Conservation (phyloP, 2,888 invertebrate genomes). For the Cetonia aurata region DNA sequence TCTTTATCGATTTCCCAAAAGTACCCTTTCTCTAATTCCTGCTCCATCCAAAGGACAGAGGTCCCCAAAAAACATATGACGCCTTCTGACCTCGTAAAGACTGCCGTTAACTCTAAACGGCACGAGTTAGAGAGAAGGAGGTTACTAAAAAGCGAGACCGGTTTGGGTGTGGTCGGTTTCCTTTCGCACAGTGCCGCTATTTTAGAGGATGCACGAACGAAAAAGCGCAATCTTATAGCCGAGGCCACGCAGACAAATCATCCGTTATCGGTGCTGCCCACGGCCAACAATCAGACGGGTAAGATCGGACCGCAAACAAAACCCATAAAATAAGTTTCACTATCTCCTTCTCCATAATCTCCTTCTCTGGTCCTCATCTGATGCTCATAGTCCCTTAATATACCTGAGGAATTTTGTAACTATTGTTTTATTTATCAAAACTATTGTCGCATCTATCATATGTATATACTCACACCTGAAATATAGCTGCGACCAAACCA, state of each 20-base stretch:
- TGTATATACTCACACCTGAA: slow-evolving; percentile 32
- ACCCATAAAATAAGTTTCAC: slow-evolving; percentile 34
- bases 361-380: slow-evolving; percentile 19
- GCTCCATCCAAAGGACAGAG: slow-evolving; percentile 27
- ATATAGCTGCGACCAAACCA: slow-evolving; percentile 22
- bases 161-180: slow-evolving; percentile 63
- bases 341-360: slow-evolving; percentile 22
- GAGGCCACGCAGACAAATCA: slow-evolving; percentile 68
- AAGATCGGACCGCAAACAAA: slow-evolving; percentile 61
- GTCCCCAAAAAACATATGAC: slow-evolving; percentile 64
- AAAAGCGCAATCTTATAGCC: slow-evolving; percentile 67
- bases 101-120: slow-evolving; percentile 74
- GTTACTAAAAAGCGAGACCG: slow-evolving; percentile 66
- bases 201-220: slow-evolving; percentile 62
- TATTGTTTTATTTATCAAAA: slow-evolving; percentile 29
- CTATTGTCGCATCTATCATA: slow-evolving; percentile 21
- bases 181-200: slow-evolving; percentile 49
- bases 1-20: slow-evolving; percentile 10
- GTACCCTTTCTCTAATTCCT: slow-evolving; percentile 20
- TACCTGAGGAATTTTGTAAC: slow-evolving; percentile 15
- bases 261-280: slow-evolving; percentile 64
- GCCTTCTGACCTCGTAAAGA: slow-evolving; percentile 74
- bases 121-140: slow-evolving; percentile 70
- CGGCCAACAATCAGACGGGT: slow-evolving; percentile 73
- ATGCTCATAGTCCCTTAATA: slow-evolving; percentile 28